Evolutionary conservation across 2,797 vertebrate species (phyloP), one percentile per base, ranked within the genome.

Genomic region (Acropternis orthonyx): DNA sequence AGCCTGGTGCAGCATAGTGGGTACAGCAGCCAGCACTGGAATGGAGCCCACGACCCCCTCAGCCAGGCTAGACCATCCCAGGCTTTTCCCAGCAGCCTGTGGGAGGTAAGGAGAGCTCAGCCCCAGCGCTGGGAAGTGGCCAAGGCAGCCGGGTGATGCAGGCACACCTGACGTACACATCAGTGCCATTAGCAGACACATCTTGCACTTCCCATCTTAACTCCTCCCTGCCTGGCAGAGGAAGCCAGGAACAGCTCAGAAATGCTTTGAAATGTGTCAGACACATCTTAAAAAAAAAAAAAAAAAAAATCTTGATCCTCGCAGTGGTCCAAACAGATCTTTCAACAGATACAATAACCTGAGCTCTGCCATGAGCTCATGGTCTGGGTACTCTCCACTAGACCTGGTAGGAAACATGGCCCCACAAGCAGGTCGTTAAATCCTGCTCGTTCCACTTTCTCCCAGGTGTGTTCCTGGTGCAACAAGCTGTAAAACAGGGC

Each of bases 311-410:
- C 58, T n/a, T 14, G 54, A 32, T 49, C 32, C 7, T 82, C 43
- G 10, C 0, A 2, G 10, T 10, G 30, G 59, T 14, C 27, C 3
- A 2, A 63, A 84, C 30, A 20, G 54, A 2, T 54, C 27, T 26
- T 80, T 63, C 48, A 9, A 15, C n/a, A 59, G 34, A 22, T 61
- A 43, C 0, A 48, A 28, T 32, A 43, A 59, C 24, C 37, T 32
- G n/a, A n/a, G 44, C 19, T 71, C 24, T 4, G 1, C 11, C 0
- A 0, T 49, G 19, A 48, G 54, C 18, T 44, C 2, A 0, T 15
- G 41, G 8, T 49, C 21, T 32, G 22, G 27, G 32, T 4, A 8
- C 37, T 37, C 72, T 24, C 36, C n/a, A 12, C n/a, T 24, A 39
- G 14, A 49, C 14, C 34, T 14, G 19, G 8, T 36, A 54, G 62